Percentiles rank a stretch among this genome's conserved stretches.
Evolutionary conservation across 2,113 vertebrate species (phyloP).

Genomic region (Hirundichthys speculiger): DNA sequence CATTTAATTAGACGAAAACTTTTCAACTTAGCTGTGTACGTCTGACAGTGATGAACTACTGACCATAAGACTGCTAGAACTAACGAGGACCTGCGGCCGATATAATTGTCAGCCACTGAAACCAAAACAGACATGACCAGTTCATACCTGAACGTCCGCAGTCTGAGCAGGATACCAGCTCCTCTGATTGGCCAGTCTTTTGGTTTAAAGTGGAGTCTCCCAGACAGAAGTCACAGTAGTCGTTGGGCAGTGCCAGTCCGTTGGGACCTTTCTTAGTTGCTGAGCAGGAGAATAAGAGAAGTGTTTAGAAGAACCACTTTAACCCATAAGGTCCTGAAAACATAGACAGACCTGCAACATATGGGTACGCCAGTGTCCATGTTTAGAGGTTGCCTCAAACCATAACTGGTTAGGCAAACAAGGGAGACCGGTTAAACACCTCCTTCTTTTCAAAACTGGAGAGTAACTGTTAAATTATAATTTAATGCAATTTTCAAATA

Average conservation of each 20-base stretch:
- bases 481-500: neutral
- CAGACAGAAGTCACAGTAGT: constrained; percentile 98
- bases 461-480: neutral
- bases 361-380: neutral
- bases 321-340: neutral
- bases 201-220: constrained; percentile 97
- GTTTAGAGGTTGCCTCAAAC: neutral
- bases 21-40: no score
- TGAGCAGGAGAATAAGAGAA: constrained; percentile 34
- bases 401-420: neutral
- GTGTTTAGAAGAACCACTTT: neutral
- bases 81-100: neutral
- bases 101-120: neutral
- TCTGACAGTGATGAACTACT: no score
- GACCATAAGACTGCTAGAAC: no score
- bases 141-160: constrained; percentile 92
- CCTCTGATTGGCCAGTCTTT: constrained; percentile 95
- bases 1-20: no score
- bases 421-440: neutral
- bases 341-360: no score
- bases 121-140: neutral
- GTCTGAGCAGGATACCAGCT: constrained; percentile 96
- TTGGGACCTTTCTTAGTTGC: constrained; percentile 94
- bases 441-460: neutral
- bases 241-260: constrained; percentile 92